Conservation (phyloP, 2,797 vertebrate species). For the Enteromius radiatus region DNA sequence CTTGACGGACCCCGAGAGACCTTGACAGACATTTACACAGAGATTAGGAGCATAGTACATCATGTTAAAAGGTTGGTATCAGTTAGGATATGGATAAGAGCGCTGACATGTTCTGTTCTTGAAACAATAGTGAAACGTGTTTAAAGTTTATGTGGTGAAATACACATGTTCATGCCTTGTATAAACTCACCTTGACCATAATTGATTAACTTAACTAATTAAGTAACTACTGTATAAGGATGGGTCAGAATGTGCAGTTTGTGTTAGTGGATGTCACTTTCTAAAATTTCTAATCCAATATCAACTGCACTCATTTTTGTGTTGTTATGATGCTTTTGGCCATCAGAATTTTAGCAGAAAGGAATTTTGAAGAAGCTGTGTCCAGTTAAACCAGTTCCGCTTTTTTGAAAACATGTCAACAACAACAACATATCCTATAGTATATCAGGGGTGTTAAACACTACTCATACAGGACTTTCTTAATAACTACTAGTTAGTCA, state of each 20-base stretch:
- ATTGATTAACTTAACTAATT: no score
- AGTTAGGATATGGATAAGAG: background rate
- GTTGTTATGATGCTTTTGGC: background rate
- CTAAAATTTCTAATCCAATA: background rate
- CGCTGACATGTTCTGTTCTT: background rate
- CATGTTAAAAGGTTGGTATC: background rate
- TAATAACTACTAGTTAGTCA: background rate
- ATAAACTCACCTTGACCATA: background rate
- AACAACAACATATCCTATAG: no score
- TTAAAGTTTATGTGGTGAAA: background rate
- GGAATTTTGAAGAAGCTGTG: background rate
- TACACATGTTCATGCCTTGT: background rate
- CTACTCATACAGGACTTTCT: background rate
- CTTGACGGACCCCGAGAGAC: constrained; percentile 1
- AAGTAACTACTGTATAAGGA: no score
- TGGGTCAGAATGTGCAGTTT: background rate
- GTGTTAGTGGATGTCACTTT: background rate
- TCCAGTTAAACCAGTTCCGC: no score
- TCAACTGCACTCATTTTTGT: background rate
- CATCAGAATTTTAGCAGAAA: background rate
- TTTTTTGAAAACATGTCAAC: no score
- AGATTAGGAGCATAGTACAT: background rate
- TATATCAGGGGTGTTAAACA: no score
- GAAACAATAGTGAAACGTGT: background rate
- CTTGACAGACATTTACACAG: constrained; percentile 1